These are phyloP conservation scores for Pseudomugil tenellus DNA, from an alignment of 2,797 vertebrate species.

Conservation along the genomic window DNA sequence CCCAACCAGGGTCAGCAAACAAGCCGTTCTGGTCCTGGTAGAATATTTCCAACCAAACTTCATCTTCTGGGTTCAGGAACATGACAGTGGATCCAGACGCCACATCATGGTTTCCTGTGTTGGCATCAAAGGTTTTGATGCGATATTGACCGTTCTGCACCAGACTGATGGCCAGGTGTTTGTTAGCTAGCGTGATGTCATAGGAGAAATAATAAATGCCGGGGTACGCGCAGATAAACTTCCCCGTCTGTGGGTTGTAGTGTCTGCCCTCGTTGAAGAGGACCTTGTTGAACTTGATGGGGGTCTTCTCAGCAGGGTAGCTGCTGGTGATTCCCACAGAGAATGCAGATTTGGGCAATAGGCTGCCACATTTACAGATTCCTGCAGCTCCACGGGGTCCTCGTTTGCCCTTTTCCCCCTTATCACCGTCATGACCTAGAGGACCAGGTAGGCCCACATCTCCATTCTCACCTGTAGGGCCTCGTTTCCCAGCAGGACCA, in stretches of 20 bases:
- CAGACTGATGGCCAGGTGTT: constrained; percentile 93
- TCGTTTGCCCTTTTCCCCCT: constrained; percentile 89
- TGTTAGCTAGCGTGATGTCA: constrained; percentile 96
- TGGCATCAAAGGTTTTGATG: constrained; percentile 96
- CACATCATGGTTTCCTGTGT: constrained; percentile 97
- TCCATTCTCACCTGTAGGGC: constrained; percentile 86
- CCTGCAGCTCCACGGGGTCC: constrained; percentile 87
- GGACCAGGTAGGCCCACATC: constrained; percentile 84
- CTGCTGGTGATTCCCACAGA: constrained; percentile 97
- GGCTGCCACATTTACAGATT: constrained; percentile 90
- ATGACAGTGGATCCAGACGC: constrained; percentile 94
- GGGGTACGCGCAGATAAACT: constrained; percentile 94
- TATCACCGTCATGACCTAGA: constrained; percentile 83
- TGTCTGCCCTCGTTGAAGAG: constrained; percentile 94
- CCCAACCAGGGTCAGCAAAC: constrained; percentile 93
- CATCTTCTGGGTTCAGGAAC: constrained; percentile 94
- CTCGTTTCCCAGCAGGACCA: constrained; percentile 91
- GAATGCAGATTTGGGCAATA: constrained; percentile 94
- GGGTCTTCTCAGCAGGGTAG: constrained; percentile 91
- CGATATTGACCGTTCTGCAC: constrained; percentile 95
- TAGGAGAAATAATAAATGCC: constrained; percentile 98
- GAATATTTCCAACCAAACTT: constrained; percentile 99
- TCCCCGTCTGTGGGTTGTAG: constrained; percentile 92
- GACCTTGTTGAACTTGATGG: constrained; percentile 96
- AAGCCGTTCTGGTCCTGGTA: constrained; percentile 95